A percentile compares a stretch with the other conserved stretches of the same genome.
Conservation (phyloP, 2,113 vertebrate genomes). For the Bufo bufo region DNA sequence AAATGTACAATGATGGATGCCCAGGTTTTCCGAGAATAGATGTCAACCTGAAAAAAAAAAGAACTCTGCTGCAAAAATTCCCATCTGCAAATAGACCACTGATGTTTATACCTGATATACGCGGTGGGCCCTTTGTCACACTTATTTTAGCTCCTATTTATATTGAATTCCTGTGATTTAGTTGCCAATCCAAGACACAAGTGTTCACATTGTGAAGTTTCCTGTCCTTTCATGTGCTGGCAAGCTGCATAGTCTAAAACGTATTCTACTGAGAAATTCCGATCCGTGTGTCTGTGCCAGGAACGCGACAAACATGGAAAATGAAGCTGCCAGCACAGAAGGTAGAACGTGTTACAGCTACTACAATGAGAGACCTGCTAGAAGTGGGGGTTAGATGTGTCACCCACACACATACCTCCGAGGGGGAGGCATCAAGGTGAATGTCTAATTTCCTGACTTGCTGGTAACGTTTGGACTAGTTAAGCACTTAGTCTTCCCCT, state of each 20-base stretch:
- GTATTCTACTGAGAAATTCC: neutral
- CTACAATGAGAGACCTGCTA: constrained; percentile 5
- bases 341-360: neutral
- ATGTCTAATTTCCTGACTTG: neutral
- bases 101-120: neutral
- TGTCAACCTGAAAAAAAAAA: neutral
- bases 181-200: constrained; percentile 15
- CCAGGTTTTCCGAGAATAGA: neutral
- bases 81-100: neutral
- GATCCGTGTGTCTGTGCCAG: constrained; percentile 10
- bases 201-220: constrained; percentile 27
- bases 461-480: neutral
- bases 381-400: neutral
- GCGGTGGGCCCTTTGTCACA: neutral
- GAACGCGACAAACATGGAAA: constrained; percentile 32
- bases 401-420: constrained; percentile 5
- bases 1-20: neutral
- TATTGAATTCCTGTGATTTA: neutral
- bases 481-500: neutral
- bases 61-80: neutral
- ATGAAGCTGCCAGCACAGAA: neutral
- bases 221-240: constrained; percentile 31
- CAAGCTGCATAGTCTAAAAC: neutral
- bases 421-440: neutral
- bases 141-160: neutral